Conservation (phyloP, 30 jellyfish, hydroid and myxozoan genomes). For the Turritopsis rubra region DNA sequence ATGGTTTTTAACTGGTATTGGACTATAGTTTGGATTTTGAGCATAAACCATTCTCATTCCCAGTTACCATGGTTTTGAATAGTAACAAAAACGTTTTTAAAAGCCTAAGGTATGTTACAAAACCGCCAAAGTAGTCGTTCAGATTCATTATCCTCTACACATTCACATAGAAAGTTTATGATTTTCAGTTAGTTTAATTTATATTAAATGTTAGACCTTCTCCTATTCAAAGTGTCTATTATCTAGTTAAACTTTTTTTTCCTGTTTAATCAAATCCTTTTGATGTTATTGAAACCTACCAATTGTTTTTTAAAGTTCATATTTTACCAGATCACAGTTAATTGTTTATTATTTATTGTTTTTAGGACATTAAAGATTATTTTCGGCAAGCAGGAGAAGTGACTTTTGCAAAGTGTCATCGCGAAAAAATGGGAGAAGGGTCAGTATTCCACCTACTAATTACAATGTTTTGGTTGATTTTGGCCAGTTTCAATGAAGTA, state of each 20-base stretch:
- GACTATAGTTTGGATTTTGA: neutral
- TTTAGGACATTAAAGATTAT: slow-evolving; percentile 87
- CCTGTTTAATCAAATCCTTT: no score
- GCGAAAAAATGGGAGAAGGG: slow-evolving; percentile 99
- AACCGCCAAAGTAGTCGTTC: neutral
- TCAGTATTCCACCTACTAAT: slow-evolving; percentile 1
- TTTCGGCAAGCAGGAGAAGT: slow-evolving; percentile 98
- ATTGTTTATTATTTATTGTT: neutral
- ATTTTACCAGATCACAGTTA: neutral
- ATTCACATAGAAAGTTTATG: neutral
- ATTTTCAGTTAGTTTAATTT: neutral
- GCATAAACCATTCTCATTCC: neutral
- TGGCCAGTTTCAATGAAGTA: neutral
- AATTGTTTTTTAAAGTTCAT: neutral
- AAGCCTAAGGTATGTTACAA: neutral
- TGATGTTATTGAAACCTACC: no score
- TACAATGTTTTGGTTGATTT: neutral
- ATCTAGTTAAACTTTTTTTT: no score
- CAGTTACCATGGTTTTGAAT: neutral
- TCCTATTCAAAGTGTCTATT: no score
- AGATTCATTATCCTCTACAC: neutral
- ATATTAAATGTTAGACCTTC: neutral
- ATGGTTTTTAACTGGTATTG: neutral
- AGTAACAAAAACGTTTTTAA: neutral
- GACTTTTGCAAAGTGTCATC: slow-evolving; percentile 97